A percentile compares a stretch with the other conserved stretches of the same genome.
Evolutionary conservation across 2,888 invertebrate species (phyloP).

Genomic region (Cerceris ruficornis): DNA sequence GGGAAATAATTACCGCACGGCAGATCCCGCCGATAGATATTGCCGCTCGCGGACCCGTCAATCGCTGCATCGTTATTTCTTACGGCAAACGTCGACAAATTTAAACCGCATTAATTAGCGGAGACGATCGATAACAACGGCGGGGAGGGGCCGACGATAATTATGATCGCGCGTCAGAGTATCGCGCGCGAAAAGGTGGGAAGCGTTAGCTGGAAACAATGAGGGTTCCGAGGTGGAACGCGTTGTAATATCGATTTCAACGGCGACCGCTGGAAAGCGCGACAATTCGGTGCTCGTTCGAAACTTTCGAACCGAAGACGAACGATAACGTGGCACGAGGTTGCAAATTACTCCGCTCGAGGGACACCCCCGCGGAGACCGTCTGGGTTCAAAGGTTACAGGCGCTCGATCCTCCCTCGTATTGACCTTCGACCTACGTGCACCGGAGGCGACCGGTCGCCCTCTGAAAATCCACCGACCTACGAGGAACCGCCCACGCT

Average conservation of each 20-base stretch:
- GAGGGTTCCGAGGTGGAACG: constrained; percentile 31
- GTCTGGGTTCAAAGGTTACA: constrained; percentile 53
- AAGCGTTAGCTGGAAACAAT: background rate
- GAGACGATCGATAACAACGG: constrained; percentile 40
- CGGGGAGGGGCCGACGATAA: constrained; percentile 34
- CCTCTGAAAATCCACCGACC: constrained; percentile 40
- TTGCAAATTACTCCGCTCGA: background rate
- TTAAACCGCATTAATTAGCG: constrained; percentile 46
- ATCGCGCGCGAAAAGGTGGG: constrained; percentile 2
- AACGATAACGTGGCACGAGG: background rate
- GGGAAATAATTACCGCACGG: constrained; percentile 13
- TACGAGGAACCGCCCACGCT: constrained; percentile 23
- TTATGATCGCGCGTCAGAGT: constrained; percentile 34
- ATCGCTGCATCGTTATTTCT: constrained; percentile 35
- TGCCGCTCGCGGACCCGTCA: constrained; percentile 3
- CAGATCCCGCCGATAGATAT: background rate
- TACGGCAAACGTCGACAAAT: constrained; percentile 33
- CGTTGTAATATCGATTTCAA: constrained; percentile 51
- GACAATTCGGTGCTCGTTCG: constrained; percentile 21
- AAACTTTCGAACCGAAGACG: constrained; percentile 11
- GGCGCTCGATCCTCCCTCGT: constrained; percentile 15
- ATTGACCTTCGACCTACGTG: constrained; percentile 51
- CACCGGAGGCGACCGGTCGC: constrained; percentile 9
- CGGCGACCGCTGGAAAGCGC: background rate
- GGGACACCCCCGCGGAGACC: constrained; percentile 21